Percentiles rank a stretch among this genome's conserved stretches.
Conservation (phyloP, 92 coral and sea anemone species). For the Virgularia gustaviana region DNA sequence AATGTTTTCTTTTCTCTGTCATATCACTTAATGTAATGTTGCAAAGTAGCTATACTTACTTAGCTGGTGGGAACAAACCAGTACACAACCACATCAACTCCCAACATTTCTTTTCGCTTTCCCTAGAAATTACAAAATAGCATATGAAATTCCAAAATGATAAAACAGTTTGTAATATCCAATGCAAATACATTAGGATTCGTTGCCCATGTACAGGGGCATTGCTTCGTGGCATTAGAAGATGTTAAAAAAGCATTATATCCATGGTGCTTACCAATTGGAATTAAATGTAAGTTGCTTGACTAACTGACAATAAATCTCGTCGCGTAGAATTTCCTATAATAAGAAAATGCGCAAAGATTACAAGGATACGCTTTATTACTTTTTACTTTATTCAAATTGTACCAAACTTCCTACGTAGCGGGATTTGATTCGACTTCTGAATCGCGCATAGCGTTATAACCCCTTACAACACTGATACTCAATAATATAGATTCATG, state of each 20-base stretch:
- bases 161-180: neutral
- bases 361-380: too few species aligned
- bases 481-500: too few species aligned
- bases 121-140: neutral
- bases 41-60: neutral
- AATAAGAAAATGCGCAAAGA: neutral
- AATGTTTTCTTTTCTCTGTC: neutral
- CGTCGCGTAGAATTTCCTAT: slow-evolving; percentile 32
- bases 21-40: too few species aligned
- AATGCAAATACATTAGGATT: too few species aligned
- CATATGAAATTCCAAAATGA: neutral
- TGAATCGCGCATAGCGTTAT: too few species aligned
- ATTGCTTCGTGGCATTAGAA: neutral
- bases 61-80: slow-evolving; percentile 30
- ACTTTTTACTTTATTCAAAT: neutral
- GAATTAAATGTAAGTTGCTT: slow-evolving; percentile 37
- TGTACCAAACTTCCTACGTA: neutral
- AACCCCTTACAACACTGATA: too few species aligned
- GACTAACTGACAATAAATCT: slow-evolving; percentile 30
- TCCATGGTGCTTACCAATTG: slow-evolving; percentile 8
- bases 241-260: neutral
- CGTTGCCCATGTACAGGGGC: too few species aligned
- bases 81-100: slow-evolving; percentile 39
- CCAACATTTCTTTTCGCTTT: slow-evolving; percentile 32
- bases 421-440: neutral